These are phyloP conservation scores for Philhelius pedissequus DNA, from an alignment of 2,888 invertebrate species.

Conservation along the genomic window DNA sequence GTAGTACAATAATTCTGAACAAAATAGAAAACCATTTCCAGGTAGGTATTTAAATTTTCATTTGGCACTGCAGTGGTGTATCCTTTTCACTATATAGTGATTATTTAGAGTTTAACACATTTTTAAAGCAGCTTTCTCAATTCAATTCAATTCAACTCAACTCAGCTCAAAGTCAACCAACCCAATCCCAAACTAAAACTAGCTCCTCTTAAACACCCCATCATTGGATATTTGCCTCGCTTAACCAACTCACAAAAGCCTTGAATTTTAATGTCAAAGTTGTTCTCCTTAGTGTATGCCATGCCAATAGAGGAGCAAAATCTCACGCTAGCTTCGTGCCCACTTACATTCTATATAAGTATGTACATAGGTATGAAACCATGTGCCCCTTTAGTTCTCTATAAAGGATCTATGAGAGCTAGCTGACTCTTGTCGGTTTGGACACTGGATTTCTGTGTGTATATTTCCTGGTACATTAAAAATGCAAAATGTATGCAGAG, in stretches of 20 bases:
- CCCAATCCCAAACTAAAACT: not conserved
- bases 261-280: slow-evolving; percentile 67
- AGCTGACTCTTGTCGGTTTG: slow-evolving; percentile 43
- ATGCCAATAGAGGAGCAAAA: slow-evolving; percentile 19
- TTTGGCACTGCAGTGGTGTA: slow-evolving; percentile 34
- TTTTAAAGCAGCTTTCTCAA: slow-evolving; percentile 40
- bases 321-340: slow-evolving; percentile 35
- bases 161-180: slow-evolving; percentile 5
- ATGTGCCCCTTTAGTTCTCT: slow-evolving; percentile 10
- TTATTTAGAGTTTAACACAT: slow-evolving; percentile 54
- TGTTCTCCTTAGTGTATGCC: slow-evolving; percentile 33
- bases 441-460: slow-evolving; percentile 50
- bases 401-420: slow-evolving; percentile 35
- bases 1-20: not conserved
- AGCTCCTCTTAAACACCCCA: not conserved
- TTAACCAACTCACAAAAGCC: slow-evolving; percentile 39
- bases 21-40: slow-evolving; percentile 45
- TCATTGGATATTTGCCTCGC: not conserved
- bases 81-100: not conserved
- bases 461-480: slow-evolving; percentile 67
- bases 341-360: slow-evolving; percentile 33
- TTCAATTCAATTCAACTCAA: too few relatives aligned
- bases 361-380: too few relatives aligned
- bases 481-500: slow-evolving; percentile 65
- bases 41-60: slow-evolving; percentile 58